A percentile compares a stretch with the other conserved stretches of the same genome.
Evolutionary conservation across 2,797 vertebrate genomes (phyloP).

Genomic region (Crocodylus rhombifer): DNA sequence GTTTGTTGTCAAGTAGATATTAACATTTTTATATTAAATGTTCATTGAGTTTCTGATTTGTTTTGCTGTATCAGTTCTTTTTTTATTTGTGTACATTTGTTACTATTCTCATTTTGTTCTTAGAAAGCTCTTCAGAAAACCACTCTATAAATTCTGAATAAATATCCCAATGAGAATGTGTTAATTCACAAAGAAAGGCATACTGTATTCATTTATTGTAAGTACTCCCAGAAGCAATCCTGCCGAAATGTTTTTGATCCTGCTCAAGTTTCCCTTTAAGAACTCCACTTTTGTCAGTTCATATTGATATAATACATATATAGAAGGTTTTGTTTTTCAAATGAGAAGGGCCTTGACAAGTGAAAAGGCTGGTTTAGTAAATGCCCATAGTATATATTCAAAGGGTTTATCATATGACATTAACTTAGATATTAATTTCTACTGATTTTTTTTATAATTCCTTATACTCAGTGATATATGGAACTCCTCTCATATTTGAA

Average conservation of each 20-base stretch:
- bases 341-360: not conserved
- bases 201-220: slow-evolving; percentile 35
- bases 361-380: not conserved
- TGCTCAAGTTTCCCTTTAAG: slow-evolving; percentile 33
- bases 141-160: slow-evolving; percentile 9
- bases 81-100: slow-evolving; percentile 15
- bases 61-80: not conserved
- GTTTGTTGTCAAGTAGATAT: not conserved
- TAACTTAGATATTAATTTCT: slow-evolving; percentile 26
- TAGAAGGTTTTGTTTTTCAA: not conserved
- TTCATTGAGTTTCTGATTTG: not conserved
- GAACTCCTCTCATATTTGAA: slow-evolving; percentile 60
- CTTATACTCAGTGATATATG: slow-evolving; percentile 42
- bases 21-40: not conserved
- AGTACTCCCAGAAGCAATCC: slow-evolving; percentile 41
- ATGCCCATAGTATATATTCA: not conserved
- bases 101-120: slow-evolving; percentile 35
- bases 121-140: slow-evolving; percentile 44
- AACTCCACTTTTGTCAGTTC: not conserved
- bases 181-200: slow-evolving; percentile 57
- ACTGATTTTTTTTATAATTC: not conserved
- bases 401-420: not conserved
- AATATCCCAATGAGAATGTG: slow-evolving; percentile 38
- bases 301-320: not conserved
- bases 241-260: slow-evolving; percentile 23